Evolutionary conservation across 2,888 invertebrate genomes (phyloP), one percentile per base, ranked within the genome.

Genomic region (Rhingia campestris): DNA sequence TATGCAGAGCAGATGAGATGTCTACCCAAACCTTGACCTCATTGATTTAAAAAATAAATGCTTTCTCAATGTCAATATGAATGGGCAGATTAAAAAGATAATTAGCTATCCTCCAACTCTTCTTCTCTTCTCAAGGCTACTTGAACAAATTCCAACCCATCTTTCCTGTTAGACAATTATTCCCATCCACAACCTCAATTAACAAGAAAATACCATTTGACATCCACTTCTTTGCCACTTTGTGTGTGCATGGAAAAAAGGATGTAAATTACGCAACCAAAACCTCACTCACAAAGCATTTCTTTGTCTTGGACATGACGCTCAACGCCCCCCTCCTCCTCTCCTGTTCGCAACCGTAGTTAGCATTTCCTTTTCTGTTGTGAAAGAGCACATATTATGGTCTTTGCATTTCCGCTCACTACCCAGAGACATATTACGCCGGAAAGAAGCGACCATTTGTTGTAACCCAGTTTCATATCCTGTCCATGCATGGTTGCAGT

Each of bases 371-470:
- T 77, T 82, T 67, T 64, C 54, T 67, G 54, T 82, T 76, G 72
- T 70, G 72, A 39, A 66, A 61, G 66, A 82, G 49, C 54, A 69
- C 73, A 73, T 74, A 82, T 77, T 82, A 73, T 82, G 77, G 77
- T 82, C 73, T 77, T 77, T 82, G 77, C 82, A 82, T 74, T 82
- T 82, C 82, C 82, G 77, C 41, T 77, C 63, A 30, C 14, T 69
- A 73, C 35, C 77, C 73, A 77, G 82, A 77, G 73, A 82, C 82
- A 82, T 82, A 82, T 82, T 77, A 77, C 56, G 73, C 77, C 77
- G 82, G 82, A 82, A 81, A 82, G 82, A 73, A 73, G 69, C 73
- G 82, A 77, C 82, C 82, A 82, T 82, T 82, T 73, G 69, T 82
- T 82, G 73, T 77, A 82, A 82, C 82, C 82, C 69, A 82, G 77